Evolutionary conservation across 2,797 vertebrate species (phyloP), one percentile per base, ranked within the genome.

Genomic region (Delichon dasypus): DNA sequence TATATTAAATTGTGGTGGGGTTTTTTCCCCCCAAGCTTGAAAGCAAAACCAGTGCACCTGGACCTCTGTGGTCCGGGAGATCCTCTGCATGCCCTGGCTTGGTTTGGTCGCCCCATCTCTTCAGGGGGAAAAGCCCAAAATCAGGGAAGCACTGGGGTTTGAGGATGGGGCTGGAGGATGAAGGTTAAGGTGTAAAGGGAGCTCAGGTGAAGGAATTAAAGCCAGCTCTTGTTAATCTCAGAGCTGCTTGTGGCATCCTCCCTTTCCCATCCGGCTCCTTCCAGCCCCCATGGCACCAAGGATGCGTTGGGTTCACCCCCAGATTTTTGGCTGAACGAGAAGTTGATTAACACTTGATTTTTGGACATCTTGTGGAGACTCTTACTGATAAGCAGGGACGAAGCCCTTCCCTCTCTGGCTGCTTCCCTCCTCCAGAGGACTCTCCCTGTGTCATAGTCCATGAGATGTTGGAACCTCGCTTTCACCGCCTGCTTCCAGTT

Each of bases 1-100:
- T 5, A 2, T 0, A 26, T 9, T 23, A 47, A 73, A 64, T 4
- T 0, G 0, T 21, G 0, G 7, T 38, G 10, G 10, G 10, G n/a
- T n/a, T n/a, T n/a, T n/a, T 38, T 38, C 10, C 10, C 10, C 0
- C 30, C 34, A 36, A 7, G 25, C 19, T 51, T 40, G 62, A 26
- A 30, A 76, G 22, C 10, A n/a, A 67, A 77, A 34, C 2, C 9
- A 7, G 25, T 17, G 45, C 32, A 11, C 17, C 44, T 19, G 36
- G 42, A 48, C 5, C 4, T 47, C 71, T 27, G 36, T 13, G 58
- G 32, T 25, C 17, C 5, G 5, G 11, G 16, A 25, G 22, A 27
- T 34, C 25, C 25, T 44, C 45, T 88, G 51, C 47, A 19, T 0
- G 1, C 8, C 42, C 40, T 2, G 3, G 14, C 3, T 0, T 51